Conservation (phyloP, 2,888 invertebrate genomes). For the Limnephilus rhombicus region DNA sequence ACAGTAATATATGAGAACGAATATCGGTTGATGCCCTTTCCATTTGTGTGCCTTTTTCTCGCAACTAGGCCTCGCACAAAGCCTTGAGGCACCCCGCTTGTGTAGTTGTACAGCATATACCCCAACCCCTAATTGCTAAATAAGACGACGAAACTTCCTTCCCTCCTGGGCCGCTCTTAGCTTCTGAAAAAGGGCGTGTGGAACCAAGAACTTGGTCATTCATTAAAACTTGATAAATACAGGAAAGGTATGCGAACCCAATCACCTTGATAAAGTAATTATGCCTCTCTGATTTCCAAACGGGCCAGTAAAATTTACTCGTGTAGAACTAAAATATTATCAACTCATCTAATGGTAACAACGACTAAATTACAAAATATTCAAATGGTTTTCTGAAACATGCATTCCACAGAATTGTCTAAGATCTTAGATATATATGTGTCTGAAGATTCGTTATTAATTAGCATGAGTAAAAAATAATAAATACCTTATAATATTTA, state of each 20-base stretch:
- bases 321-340: not conserved
- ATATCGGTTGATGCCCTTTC: not conserved
- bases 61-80: not conserved
- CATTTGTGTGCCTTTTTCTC: not conserved
- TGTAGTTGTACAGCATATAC: not conserved
- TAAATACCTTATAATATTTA: no score
- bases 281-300: not conserved
- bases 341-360: not conserved
- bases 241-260: slow-evolving; percentile 30
- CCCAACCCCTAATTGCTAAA: slow-evolving; percentile 62
- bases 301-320: not conserved
- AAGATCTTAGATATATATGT: no score
- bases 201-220: slow-evolving; percentile 61
- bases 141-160: slow-evolving; percentile 60
- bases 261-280: not conserved
- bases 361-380: not conserved
- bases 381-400: not conserved
- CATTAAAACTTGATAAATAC: slow-evolving; percentile 66
- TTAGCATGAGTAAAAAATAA: no score
- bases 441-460: no score
- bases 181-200: slow-evolving; percentile 41
- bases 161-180: slow-evolving; percentile 33
- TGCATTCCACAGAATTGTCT: no score
- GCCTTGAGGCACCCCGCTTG: not conserved
- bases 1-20: not conserved